Base-by-base conservation (phyloP, 2,888 invertebrate species). In the Morinoia aosen region DNA sequence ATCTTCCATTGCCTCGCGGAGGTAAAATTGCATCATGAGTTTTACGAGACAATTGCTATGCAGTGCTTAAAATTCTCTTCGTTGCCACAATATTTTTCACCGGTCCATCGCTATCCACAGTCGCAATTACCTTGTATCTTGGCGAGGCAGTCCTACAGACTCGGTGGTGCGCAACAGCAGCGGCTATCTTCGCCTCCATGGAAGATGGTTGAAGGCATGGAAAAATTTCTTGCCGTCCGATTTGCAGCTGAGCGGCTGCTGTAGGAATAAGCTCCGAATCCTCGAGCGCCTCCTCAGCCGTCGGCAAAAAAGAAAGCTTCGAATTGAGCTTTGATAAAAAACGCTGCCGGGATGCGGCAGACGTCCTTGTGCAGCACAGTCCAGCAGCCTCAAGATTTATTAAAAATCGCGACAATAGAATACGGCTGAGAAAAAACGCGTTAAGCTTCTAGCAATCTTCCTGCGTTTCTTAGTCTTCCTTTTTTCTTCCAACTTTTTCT, bases 291-390 rank as follows among this genome's bases (percentile, higher is more conserved):
- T 33, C 8, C 76, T 76, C 76, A 76, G 33, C 76, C 76, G 76
- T 7, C 33, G 76, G 76, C 33, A 76, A 76, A 76, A 76, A 76
- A 12, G 61, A 19, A 33, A 76, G 76, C 76, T 76, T 33, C 33
- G 76, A 76, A 76, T 76, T 76, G 76, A 76, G 76, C 76, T 76
- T 76, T 76, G 76, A 76, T 76, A 76, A 76, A 76, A 61, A 76
- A 76, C 76, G 14, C 25, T 33, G 25, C 25, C 33, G 76, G 76
- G 76, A 33, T 25, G 76, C 76, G 76, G 76, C 76, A 76, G 76
- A 76, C 76, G 33, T 76, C 76, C 76, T 76, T 33, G 76, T 33
- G 25, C 76, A 76, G 19, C 8, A 8, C 8, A 76, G 76, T 33
- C 10, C 76, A 33, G 76, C 76, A 33, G 76, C 33, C 48, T 48